Conservation (phyloP, 1,140 invertebrate genomes). For the Aleiodes sp. region DNA sequence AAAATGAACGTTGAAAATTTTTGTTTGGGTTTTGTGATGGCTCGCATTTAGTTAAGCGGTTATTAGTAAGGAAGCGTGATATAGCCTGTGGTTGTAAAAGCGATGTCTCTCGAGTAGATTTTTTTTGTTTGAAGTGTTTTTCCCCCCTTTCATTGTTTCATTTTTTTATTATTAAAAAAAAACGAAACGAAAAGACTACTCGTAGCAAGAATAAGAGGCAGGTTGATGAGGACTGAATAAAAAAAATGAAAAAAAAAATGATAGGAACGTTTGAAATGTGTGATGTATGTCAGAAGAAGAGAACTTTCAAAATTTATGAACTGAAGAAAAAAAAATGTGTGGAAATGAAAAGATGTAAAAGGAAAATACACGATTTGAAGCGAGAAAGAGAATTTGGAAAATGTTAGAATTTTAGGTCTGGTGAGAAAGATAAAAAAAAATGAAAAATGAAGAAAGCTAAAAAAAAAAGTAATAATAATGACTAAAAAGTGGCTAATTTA, state of each 20-base stretch:
- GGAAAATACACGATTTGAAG: constrained; percentile 2
- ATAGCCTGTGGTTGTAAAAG: constrained; percentile 33
- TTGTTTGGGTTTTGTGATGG: constrained; percentile 63
- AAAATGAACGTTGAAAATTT: constrained; percentile 52
- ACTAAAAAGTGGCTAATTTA: constrained; percentile 19
- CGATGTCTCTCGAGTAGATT: constrained; percentile 27
- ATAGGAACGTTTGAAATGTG: constrained; percentile 30
- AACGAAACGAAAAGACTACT: constrained; percentile 31
- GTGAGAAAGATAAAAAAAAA: constrained; percentile 17
- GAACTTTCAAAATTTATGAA: constrained; percentile 33
- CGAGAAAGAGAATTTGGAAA: constrained; percentile 11
- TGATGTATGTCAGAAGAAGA: constrained; percentile 35
- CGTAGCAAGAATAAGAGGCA: constrained; percentile 30
- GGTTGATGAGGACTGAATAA: constrained; percentile 29
- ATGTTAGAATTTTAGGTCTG: not conserved
- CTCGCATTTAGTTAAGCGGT: constrained; percentile 49
- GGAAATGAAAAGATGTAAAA: constrained; percentile 16
- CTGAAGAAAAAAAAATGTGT: constrained; percentile 27
- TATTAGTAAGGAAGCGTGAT: constrained; percentile 26
- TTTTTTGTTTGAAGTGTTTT: constrained; percentile 15
- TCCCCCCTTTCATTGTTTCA: not conserved
- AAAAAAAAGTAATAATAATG: constrained; percentile 16
- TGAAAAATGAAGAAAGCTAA: constrained; percentile 19
- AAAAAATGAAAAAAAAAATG: not conserved
- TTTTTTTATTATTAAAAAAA: constrained; percentile 11